These are phyloP conservation scores for Camelus dromedarius DNA, from an alignment of 2,113 vertebrate species.

Conservation along the genomic window DNA sequence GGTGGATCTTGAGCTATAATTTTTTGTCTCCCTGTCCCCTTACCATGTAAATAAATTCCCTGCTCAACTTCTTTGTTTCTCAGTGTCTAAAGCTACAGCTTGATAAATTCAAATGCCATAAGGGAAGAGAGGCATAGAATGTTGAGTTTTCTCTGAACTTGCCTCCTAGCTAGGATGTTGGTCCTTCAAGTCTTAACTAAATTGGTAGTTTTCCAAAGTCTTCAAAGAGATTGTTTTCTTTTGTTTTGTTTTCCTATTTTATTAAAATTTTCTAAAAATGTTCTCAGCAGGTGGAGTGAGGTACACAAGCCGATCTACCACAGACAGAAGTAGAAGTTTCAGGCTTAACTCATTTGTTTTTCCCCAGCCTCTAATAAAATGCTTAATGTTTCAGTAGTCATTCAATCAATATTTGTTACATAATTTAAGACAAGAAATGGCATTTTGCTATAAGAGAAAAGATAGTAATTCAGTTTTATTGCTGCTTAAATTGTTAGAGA, in stretches of 20 bases:
- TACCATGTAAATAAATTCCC: background rate
- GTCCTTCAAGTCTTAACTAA: background rate
- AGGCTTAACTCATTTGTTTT: background rate
- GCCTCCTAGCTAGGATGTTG: background rate
- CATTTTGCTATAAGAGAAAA: conserved; percentile 12
- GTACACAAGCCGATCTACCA: background rate
- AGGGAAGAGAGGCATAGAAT: background rate
- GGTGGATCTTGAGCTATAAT: background rate
- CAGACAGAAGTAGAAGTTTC: background rate
- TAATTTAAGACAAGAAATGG: background rate
- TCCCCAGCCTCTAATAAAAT: background rate
- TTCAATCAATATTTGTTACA: conserved; percentile 16
- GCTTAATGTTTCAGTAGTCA: background rate
- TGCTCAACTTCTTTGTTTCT: background rate
- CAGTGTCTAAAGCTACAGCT: background rate
- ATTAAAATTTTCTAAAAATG: background rate
- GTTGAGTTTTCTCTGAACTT: background rate
- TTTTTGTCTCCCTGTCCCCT: background rate
- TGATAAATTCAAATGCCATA: background rate
- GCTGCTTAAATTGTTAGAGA: background rate
- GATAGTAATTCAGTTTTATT: background rate
- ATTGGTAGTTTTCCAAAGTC: background rate
- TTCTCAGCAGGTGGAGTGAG: background rate
- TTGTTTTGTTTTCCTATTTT: background rate
- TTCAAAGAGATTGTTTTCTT: background rate